Evolutionary conservation across 2,797 vertebrate species (phyloP).

Genomic region (Pseudomugil tenellus): DNA sequence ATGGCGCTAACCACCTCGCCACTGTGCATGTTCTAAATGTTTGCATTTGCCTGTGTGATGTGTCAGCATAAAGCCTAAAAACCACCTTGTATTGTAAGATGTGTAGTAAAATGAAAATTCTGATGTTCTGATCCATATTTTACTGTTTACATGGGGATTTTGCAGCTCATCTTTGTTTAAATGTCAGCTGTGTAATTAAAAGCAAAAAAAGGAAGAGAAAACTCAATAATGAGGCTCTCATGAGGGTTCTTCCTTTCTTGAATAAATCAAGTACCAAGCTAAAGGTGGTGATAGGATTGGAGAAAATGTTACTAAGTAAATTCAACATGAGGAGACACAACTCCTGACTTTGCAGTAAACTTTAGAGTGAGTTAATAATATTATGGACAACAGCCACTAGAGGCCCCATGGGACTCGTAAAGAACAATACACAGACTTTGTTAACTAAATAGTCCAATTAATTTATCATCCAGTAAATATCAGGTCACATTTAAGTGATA

Average conservation of each 20-base stretch:
- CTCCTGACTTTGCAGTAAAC: conserved; percentile 14
- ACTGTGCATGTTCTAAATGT: neutral
- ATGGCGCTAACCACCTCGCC: too few relatives aligned
- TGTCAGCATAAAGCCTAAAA: neutral
- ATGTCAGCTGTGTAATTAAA: conserved; percentile 11
- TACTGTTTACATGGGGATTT: neutral
- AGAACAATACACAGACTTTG: conserved; percentile 18
- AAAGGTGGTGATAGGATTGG: neutral
- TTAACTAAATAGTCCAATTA: conserved; percentile 20
- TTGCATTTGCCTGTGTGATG: neutral
- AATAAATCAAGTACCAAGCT: neutral
- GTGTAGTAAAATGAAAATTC: neutral
- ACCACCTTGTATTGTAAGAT: neutral
- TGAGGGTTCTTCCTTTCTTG: neutral
- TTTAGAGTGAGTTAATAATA: conserved; percentile 36
- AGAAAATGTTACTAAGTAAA: conserved; percentile 7
- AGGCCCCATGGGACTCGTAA: conserved; percentile 11
- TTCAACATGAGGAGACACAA: conserved; percentile 16
- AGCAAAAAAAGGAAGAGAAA: neutral
- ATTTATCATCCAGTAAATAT: conserved; percentile 6
- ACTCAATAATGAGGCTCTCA: conserved; percentile 1
- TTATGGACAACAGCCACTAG: conserved; percentile 15
- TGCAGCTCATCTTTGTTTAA: neutral
- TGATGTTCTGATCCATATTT: neutral
- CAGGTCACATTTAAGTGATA: conserved; percentile 2